Conservation (phyloP, 2,797 vertebrate genomes). For the Apodemus agrarius region DNA sequence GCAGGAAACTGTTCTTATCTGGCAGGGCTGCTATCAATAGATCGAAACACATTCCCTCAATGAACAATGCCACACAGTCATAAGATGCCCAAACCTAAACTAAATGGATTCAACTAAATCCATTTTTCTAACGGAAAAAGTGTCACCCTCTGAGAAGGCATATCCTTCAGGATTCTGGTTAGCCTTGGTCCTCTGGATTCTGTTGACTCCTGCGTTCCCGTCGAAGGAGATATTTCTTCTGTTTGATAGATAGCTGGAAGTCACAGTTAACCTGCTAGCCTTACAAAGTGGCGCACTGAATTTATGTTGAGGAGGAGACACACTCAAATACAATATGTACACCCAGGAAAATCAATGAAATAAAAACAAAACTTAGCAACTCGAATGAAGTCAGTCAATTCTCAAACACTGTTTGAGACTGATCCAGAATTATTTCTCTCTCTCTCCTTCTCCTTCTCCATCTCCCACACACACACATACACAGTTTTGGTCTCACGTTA, state of each 20-base stretch:
- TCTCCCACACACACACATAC: neutral
- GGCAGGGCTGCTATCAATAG: constrained; percentile 54
- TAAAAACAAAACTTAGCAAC: neutral
- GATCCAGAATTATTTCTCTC: neutral
- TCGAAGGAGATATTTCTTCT: neutral
- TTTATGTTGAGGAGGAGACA: neutral
- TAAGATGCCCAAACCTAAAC: neutral
- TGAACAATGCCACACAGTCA: constrained; percentile 6
- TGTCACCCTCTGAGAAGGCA: neutral
- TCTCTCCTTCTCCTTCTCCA: neutral
- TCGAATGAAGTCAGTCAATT: constrained; percentile 14
- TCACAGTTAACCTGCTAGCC: neutral
- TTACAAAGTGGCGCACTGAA: neutral
- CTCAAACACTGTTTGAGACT: neutral
- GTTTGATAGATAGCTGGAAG: neutral
- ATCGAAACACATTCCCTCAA: constrained; percentile 27
- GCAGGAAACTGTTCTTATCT: constrained; percentile 62
- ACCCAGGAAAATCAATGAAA: neutral
- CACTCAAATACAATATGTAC: neutral
- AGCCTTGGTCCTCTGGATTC: constrained; percentile 23
- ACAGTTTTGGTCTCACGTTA: neutral
- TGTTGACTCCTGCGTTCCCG: neutral
- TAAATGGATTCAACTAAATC: constrained; percentile 10
- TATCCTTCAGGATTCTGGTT: neutral
- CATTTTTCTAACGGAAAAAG: constrained; percentile 36